Evolutionary conservation across 1,140 invertebrate species (phyloP), one percentile per base, ranked within the genome.

Genomic region (Rhyacophila brunnea): DNA sequence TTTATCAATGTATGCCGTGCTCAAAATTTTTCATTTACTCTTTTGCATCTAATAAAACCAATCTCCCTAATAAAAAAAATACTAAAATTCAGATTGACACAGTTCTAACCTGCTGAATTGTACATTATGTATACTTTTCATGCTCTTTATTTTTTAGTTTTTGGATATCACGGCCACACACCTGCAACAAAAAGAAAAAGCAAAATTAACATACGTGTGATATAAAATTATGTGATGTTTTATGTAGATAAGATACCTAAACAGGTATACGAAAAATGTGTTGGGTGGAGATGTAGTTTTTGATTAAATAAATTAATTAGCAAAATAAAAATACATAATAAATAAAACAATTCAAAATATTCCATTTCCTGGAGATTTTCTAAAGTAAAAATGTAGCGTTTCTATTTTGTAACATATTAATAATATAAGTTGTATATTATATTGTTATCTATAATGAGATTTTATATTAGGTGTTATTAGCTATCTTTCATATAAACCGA

Each of bases 131-230:
- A n/a, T 42, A 20, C 38, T 58, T 58, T 58, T 56, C 20, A 43
- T 49, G 49, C 43, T 46, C 42, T 36, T 54, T 44, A 44, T 32
- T 62, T 49, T 63, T 45, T 34, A 44, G 51, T 35, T 60, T 60
- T 64, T 53, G 60, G 36, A 51, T 53, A 55, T 64, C 55, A 57
- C 63, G 63, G 63, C 70, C 73, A 62, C 64, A 61, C 71, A 79
- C 75, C 77, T 79, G 76, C 70, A 80, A 80, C 77, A 80, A 80
- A 79, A 78, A 72, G 57, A 62, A 35, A 77, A 78, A 78, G 76
- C 75, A 68, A 78, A 80, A 78, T 79, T 78, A 79, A 78, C 78
- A 68, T 71, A 32, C 50, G 34, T 43, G 54, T 40, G 35, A 48
- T 23, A 48, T 43, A 43, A 36, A 17, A 45, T 40, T 53, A 18